Percentiles rank a stretch among this genome's conserved stretches.
phyloP scores from a whole-genome alignment of 1,140 invertebrate species.

The Thaumetopoea pityocampa region DNA sequence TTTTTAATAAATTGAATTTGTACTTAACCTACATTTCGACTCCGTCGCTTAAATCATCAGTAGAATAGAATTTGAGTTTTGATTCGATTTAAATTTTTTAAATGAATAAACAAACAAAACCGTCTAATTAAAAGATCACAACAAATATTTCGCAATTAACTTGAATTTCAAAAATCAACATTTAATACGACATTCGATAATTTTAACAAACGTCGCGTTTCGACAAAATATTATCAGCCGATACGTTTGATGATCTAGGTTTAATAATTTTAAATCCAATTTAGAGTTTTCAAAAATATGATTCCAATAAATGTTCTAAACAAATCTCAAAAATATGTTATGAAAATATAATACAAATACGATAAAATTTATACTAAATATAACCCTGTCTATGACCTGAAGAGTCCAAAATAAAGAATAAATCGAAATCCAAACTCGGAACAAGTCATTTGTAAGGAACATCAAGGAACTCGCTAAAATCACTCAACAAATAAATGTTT shows the following conservation, averaged over 20 bases:
- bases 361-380: slow-evolving; percentile 76
- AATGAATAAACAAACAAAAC: slow-evolving; percentile 11
- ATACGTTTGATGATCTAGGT: slow-evolving; percentile 60
- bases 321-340: slow-evolving; percentile 75
- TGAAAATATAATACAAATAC: slow-evolving; percentile 76
- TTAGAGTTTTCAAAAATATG: slow-evolving; percentile 73
- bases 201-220: slow-evolving; percentile 2
- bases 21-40: slow-evolving; percentile 71
- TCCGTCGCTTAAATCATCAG: slow-evolving; percentile 52
- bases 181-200: slow-evolving; percentile 6
- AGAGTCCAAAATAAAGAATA: slow-evolving; percentile 65
- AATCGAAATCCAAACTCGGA: slow-evolving; percentile 57
- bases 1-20: slow-evolving; percentile 75
- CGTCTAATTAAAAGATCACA: slow-evolving; percentile 5
- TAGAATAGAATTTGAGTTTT: slow-evolving; percentile 45
- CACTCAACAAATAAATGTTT: slow-evolving; percentile 5
- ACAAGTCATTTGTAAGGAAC: slow-evolving; percentile 56
- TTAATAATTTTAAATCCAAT: slow-evolving; percentile 58
- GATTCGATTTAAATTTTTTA: slow-evolving; percentile 27
- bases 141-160: slow-evolving; percentile 14
- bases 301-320: slow-evolving; percentile 74
- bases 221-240: slow-evolving; percentile 24
- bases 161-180: slow-evolving; percentile 8
- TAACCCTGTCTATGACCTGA: slow-evolving; percentile 76
- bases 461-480: slow-evolving; percentile 8